phyloP scores from a whole-genome alignment of 2,797 vertebrate genomes.

The Karalla daura region DNA sequence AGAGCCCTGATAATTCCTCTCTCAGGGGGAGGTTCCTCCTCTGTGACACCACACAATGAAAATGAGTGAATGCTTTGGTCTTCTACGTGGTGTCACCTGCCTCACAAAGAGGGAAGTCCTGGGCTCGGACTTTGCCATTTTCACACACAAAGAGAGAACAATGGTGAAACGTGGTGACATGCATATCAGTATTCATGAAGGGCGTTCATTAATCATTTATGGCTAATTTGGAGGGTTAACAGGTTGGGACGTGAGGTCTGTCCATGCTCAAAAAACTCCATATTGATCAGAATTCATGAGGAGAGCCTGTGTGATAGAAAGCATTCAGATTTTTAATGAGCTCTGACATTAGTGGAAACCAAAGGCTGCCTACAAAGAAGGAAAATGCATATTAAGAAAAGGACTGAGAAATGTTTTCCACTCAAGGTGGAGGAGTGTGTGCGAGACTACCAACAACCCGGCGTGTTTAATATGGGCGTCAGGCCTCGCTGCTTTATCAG shows the following conservation, averaged over 20 bases:
- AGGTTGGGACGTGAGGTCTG: constrained; percentile 25
- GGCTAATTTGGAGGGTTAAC: constrained; percentile 39
- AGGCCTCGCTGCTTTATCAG: constrained; percentile 16
- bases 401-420: neutral
- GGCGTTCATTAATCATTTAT: constrained; percentile 46
- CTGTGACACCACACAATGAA: neutral
- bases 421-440: neutral
- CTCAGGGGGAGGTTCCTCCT: neutral
- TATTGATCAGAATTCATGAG: constrained; percentile 25
- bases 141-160: constrained; percentile 13
- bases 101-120: neutral
- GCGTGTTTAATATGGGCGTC: constrained; percentile 31
- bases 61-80: neutral
- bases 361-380: neutral
- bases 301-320: constrained; percentile 15
- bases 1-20: neutral
- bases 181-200: constrained; percentile 29
- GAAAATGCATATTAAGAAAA: neutral
- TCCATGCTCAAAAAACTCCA: constrained; percentile 19
- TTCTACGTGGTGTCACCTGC: too few relatives aligned
- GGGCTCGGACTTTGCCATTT: neutral
- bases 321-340: constrained; percentile 8
- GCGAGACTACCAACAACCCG: neutral
- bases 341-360: neutral
- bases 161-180: constrained; percentile 9